Evolutionary conservation across 1,140 invertebrate genomes (phyloP), one percentile per base, ranked within the genome.

Genomic region (Diploscapter pachys): DNA sequence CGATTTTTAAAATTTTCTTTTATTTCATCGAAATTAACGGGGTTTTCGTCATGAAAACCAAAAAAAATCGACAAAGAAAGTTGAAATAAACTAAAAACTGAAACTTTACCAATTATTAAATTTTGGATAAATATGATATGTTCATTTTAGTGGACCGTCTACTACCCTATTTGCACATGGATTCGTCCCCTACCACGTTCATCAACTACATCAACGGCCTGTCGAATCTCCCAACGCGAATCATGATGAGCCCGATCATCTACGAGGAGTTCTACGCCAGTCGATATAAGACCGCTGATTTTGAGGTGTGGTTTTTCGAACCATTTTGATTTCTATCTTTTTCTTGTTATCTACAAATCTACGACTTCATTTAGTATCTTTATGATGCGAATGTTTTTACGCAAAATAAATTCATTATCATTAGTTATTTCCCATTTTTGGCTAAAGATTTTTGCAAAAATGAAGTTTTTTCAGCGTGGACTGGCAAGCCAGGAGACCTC

Each of bases 211-310:
- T 74, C 31, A 74, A 74, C 56, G 73, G 64, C 4, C 50, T 74
- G 55, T 67, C 73, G 48, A 67, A 74, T 49, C 53, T 74, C 13
- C 73, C 73, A 57, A 67, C 73, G 13, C 31, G 73, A 62, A 74
- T 74, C 65, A 74, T 74, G 73, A 65, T 74, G 3, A 57, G 63
- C 11, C 9, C 65, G 4, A 67, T 74, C 4, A 69, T 74, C 9
- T 69, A 53, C 64, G 73, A 74, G 53, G 73, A 74, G 49, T 74
- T 74, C 66, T 66, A 74, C n/a, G 64, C 50, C 51, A 55, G 52
- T 6, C 9, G 66, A 11, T 50, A 64, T 1, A 64, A 68, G 51
- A 5, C 66, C 5, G 48, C 52, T 55, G 49, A 68, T 55, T 5
- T 6, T n/a, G 53, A 52, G 9, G 49, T 52, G 2, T 65, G 31